These are phyloP conservation scores for Thysanoteuthis rhombus DNA, from an alignment of 2,888 invertebrate species.

Conservation along the genomic window DNA sequence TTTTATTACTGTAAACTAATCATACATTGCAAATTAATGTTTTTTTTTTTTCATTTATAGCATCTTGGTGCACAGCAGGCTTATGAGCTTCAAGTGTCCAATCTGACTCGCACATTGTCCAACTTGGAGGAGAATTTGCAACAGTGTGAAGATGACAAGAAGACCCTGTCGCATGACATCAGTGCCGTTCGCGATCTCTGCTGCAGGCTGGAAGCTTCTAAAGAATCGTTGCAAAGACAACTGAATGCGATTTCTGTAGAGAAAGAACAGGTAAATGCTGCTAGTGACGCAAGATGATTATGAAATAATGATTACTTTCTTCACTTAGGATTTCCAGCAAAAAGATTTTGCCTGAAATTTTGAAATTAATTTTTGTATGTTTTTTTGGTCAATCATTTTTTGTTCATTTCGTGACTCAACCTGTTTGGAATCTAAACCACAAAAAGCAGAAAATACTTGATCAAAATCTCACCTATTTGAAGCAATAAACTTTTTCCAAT, in stretches of 20 bases:
- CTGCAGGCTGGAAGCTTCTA: constrained; percentile 63
- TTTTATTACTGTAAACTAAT: too few species aligned
- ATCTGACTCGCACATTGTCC: constrained; percentile 61
- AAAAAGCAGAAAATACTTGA: too few species aligned
- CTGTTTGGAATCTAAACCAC: too few species aligned
- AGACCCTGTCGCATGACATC: constrained; percentile 62
- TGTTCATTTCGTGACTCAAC: too few species aligned
- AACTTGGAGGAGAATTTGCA: constrained; percentile 62
- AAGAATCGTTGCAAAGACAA: constrained; percentile 65
- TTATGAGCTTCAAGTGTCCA: constrained; percentile 64
- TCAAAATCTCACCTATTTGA: too few species aligned
- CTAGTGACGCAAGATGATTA: not conserved
- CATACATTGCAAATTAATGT: too few species aligned
- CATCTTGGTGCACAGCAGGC: constrained; percentile 59
- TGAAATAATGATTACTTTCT: too few species aligned
- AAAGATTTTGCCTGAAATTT: too few species aligned
- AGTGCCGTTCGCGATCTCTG: constrained; percentile 65
- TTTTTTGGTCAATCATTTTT: too few species aligned
- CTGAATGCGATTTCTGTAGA: constrained; percentile 63
- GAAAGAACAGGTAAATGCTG: constrained; percentile 62
- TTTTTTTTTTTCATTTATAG: constrained; percentile 43
- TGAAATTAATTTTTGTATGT: too few species aligned
- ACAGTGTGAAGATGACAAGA: constrained; percentile 62
- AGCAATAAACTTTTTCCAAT: too few species aligned
- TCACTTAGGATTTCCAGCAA: too few species aligned